Evolutionary conservation across 2,888 invertebrate species (phyloP), one percentile per base, ranked within the genome.

Genomic region (Poecilus cupreus): DNA sequence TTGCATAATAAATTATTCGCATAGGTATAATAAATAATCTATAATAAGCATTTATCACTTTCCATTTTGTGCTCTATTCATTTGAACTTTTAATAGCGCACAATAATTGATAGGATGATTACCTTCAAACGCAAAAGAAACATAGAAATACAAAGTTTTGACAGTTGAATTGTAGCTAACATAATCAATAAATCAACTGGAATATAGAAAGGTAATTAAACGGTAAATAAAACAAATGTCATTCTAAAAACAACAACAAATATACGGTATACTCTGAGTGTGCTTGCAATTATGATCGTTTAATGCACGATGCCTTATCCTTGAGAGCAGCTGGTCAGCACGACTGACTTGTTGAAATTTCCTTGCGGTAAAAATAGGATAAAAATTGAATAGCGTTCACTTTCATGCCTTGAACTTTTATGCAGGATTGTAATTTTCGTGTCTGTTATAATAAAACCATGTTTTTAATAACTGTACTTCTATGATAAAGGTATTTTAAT

Each of bases 361-460:
- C 22, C n/a, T n/a, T 20, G 24, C 24, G 11, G 22, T 32, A 57
- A 77, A 26, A 60, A 60, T 13, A n/a, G 2, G 24, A 60, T 60
- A 54, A 76, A 51, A 76, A 76, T 51, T 39, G 32, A 26, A 16
- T 57, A 26, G 37, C 76, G 76, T 77, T 77, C 57, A 77, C 76
- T 77, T 76, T 77, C 57, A 54, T 57, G 32, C 76, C 76, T 77
- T 77, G 76, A 77, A 77, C 76, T 77, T 77, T 76, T 76, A 51
- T 54, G 13, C 3, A 57, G 13, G 26, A 54, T 57, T 24, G 60
- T 57, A 77, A 77, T 57, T 77, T 76, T 77, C 76, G 76, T 57
- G 32, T 77, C 68, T 32, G 20, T 72, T 72, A 72, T 13, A 72
- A 43, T 77, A 57, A 46, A 72, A 46, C 46, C 13, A 20, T 11